phyloP scores from a whole-genome alignment of 2,113 vertebrate genomes.

The Oryctolagus cuniculus region mOryCun1.1 NC_091445.1:17311501-17312000 shows the following conservation, averaged over 20 bases:
- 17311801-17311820: constrained; percentile 50
- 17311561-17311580: not conserved
- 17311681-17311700: not conserved
- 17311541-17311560: not conserved
- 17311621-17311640: not conserved
- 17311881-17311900: not conserved
- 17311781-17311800: constrained; percentile 20
- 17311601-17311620: not conserved
- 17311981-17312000: constrained; percentile 52
- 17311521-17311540: not conserved
- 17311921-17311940: not conserved
- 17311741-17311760: not conserved
- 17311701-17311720: not conserved
- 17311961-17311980: constrained; percentile 41
- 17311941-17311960: constrained; percentile 34
- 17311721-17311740: not conserved
- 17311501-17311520: not conserved
- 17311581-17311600: not conserved
- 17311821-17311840: constrained; percentile 52
- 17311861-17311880: constrained; percentile 60
- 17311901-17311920: constrained; percentile 52
- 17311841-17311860: constrained; percentile 51
- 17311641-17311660: not conserved
- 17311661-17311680: not conserved
- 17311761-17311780: not conserved